Conservation (phyloP, 2,888 invertebrate species). For the Alviniconcha strummeri region DNA sequence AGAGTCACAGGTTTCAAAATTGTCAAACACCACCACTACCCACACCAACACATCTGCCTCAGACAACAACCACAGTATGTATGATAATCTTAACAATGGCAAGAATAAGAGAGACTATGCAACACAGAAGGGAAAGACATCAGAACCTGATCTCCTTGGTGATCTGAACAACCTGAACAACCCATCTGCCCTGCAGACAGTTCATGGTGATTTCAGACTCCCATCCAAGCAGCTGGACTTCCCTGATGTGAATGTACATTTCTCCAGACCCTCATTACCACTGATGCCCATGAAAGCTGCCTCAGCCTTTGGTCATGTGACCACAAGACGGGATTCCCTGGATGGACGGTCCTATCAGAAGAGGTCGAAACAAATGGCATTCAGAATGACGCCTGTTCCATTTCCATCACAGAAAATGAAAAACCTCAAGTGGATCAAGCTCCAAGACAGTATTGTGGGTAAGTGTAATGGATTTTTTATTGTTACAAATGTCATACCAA, state of each 20-base stretch:
- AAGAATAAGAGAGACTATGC: background rate
- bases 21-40: background rate
- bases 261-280: background rate
- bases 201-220: background rate
- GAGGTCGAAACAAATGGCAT: background rate
- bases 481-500: too few relatives aligned
- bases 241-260: slow-evolving; percentile 15
- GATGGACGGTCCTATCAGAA: slow-evolving; percentile 20
- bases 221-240: background rate
- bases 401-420: slow-evolving; percentile 48
- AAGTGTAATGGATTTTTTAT: slow-evolving; percentile 11
- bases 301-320: background rate
- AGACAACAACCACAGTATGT: slow-evolving; percentile 34
- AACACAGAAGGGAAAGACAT: slow-evolving; percentile 7
- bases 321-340: slow-evolving; percentile 16
- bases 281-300: background rate
- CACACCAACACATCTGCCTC: background rate
- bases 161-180: slow-evolving; percentile 37
- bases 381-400: slow-evolving; percentile 36
- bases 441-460: slow-evolving; percentile 54
- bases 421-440: slow-evolving; percentile 56
- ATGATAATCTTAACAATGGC: slow-evolving; percentile 33
- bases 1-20: background rate
- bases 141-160: slow-evolving; percentile 28
- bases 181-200: background rate